Evolutionary conservation across 2,888 invertebrate genomes (phyloP), one percentile per base, ranked within the genome.

Genomic region (Autographa gamma): DNA sequence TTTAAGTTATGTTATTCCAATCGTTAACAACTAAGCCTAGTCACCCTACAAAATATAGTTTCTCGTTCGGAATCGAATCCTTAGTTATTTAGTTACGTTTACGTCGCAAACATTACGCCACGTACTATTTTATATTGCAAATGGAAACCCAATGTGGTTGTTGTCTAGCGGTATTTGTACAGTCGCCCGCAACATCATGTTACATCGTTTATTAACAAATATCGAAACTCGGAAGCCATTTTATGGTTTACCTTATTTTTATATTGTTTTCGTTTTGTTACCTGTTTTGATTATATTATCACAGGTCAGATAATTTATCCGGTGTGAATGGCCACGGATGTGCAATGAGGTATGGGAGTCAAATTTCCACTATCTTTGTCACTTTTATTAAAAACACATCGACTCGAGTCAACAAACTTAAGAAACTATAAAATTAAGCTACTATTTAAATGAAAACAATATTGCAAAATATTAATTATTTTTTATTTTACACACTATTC

Each of bases 71-170:
- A 77, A 88, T 89, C 81, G 87, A 88, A 89, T 84, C 74, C 76
- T 84, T 71, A 82, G 82, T 85, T 84, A 85, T 85, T 84, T 89
- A 86, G 84, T 79, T 79, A 83, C 71, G 68, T 81, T 83, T 76
- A 80, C 69, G 79, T 80, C 72, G 31, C 77, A 76, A 70, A 76
- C 79, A 80, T 80, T 82, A 79, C 81, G 79, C 75, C 79, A 72
- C 66, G 60, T 68, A 66, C 79, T 84, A 85, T 84, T 84, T 86
- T 86, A 84, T 81, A 73, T 59, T 79, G 77, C 82, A 78, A 83
- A 86, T 84, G 69, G 68, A 76, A 43, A 52, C 66, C 56, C 61
- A 52, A 77, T 69, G 43, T 66, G 66, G 64, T 48, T 61, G 48
- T 31, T 61, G 68, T 81, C 34, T 60, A 63, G 60, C 14, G 32